Percentiles rank a stretch among this genome's conserved stretches.
These are phyloP conservation scores for Mythimna loreyi DNA, from an alignment of 2,888 invertebrate species.

Conservation along the genomic window DNA sequence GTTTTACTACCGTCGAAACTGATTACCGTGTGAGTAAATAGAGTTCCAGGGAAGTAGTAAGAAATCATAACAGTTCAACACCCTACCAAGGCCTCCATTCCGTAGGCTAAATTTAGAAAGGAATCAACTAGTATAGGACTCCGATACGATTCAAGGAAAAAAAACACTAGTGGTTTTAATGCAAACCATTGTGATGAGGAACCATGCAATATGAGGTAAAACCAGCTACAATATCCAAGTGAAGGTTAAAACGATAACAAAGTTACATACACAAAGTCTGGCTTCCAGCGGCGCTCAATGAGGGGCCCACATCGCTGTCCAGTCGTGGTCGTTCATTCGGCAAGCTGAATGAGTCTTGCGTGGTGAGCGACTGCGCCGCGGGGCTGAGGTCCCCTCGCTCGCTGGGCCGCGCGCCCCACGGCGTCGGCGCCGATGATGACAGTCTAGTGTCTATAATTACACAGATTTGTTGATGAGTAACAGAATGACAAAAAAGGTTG, in stretches of 20 bases:
- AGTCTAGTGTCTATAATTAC: constrained; percentile 72
- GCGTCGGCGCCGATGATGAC: constrained; percentile 85
- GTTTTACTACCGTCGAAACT: neutral
- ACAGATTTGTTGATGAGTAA: constrained; percentile 20
- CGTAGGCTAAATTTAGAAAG: neutral
- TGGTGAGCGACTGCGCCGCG: constrained; percentile 76
- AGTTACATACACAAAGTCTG: constrained; percentile 73
- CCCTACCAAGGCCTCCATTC: no score
- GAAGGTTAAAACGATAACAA: neutral
- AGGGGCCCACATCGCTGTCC: constrained; percentile 88
- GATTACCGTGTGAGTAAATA: neutral
- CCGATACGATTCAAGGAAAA: neutral
- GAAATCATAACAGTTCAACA: neutral
- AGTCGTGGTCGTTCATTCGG: constrained; percentile 77
- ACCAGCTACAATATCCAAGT: neutral
- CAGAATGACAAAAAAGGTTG: neutral
- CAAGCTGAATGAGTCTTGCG: constrained; percentile 78
- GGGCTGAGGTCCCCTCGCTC: constrained; percentile 76
- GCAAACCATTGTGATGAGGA: neutral
- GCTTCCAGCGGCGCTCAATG: constrained; percentile 88
- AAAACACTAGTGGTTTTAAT: neutral
- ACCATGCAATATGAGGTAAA: neutral
- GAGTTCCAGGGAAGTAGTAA: neutral
- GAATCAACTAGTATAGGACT: neutral
- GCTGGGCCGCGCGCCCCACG: constrained; percentile 71